Percentiles rank a stretch among this genome's conserved stretches.
Evolutionary conservation across 2,797 vertebrate genomes (phyloP).

Genomic region (Galagoides demidoff): DNA sequence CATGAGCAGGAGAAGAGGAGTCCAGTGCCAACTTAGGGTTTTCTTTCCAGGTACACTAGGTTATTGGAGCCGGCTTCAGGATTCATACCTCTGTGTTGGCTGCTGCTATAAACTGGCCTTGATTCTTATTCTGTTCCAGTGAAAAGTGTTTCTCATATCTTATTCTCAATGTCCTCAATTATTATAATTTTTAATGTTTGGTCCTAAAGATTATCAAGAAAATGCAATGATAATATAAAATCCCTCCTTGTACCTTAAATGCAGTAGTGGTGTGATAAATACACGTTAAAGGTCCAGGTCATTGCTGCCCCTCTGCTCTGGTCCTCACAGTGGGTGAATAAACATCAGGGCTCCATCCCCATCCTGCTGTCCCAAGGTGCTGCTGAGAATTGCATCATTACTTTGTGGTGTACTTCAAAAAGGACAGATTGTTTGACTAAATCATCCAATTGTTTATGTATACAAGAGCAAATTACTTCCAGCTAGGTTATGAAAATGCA

Average conservation of each 20-base stretch:
- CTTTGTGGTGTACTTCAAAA: neutral
- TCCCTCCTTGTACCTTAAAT: neutral
- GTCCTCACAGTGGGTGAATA: neutral
- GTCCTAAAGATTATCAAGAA: neutral
- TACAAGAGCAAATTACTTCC: neutral
- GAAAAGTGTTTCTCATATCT: neutral
- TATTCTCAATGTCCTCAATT: neutral
- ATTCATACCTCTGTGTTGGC: neutral
- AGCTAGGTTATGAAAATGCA: neutral
- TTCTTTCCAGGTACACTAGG: neutral
- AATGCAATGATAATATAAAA: neutral
- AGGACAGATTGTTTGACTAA: neutral
- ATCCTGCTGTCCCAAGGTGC: neutral
- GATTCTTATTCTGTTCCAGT: neutral
- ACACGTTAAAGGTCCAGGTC: neutral
- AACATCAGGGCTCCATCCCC: neutral
- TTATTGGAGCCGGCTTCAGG: neutral
- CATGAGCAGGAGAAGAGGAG: neutral
- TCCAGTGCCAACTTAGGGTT: neutral
- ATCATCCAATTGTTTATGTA: neutral
- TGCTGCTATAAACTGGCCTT: neutral
- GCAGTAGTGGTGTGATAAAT: neutral
- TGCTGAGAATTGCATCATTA: neutral
- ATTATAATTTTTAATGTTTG: conserved; percentile 37
- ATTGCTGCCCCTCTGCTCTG: neutral